phyloP scores from a whole-genome alignment of 53 echinoderm and acorn worm species.

The Temnopleurus reevesii region DNA sequence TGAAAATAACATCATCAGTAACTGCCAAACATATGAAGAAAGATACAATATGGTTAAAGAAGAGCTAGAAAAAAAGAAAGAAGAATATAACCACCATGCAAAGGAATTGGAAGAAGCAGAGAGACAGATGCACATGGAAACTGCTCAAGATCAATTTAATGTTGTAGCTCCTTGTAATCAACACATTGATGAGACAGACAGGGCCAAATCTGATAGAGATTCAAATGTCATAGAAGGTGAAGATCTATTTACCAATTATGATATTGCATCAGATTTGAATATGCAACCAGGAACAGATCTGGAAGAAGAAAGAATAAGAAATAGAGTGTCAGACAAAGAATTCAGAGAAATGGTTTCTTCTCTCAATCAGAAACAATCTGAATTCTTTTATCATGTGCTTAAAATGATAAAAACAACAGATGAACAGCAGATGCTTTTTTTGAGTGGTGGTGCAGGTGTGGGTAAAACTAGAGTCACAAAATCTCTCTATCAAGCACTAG shows the following conservation, averaged over 20 bases:
- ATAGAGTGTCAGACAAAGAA: slow-evolving; percentile 52
- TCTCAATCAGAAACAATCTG: slow-evolving; percentile 60
- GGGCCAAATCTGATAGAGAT: background rate
- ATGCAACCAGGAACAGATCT: no score
- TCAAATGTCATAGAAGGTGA: slow-evolving; percentile 3
- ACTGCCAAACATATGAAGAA: slow-evolving; percentile 62
- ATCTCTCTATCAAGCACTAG: slow-evolving; percentile 55
- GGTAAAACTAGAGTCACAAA: slow-evolving; percentile 61
- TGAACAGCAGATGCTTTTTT: slow-evolving; percentile 55
- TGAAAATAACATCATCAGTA: slow-evolving; percentile 24
- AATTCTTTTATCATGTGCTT: slow-evolving; percentile 61
- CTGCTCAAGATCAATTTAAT: slow-evolving; percentile 28
- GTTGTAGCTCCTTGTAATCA: slow-evolving; percentile 54
- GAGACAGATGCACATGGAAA: background rate
- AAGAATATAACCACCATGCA: slow-evolving; percentile 24
- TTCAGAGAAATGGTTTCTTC: slow-evolving; percentile 51
- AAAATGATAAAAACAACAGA: slow-evolving; percentile 48
- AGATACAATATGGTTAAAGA: slow-evolving; percentile 34
- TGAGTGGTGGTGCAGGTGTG: slow-evolving; percentile 68
- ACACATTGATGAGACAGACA: background rate
- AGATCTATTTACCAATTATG: slow-evolving; percentile 44
- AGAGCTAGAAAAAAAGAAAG: background rate
- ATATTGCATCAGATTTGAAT: slow-evolving; percentile 53
- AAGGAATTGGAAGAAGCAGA: background rate
- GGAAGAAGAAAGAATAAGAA: no score